These are phyloP conservation scores for Parelbella ahira DNA, from an alignment of 2,888 invertebrate species.

Conservation along the genomic window DNA sequence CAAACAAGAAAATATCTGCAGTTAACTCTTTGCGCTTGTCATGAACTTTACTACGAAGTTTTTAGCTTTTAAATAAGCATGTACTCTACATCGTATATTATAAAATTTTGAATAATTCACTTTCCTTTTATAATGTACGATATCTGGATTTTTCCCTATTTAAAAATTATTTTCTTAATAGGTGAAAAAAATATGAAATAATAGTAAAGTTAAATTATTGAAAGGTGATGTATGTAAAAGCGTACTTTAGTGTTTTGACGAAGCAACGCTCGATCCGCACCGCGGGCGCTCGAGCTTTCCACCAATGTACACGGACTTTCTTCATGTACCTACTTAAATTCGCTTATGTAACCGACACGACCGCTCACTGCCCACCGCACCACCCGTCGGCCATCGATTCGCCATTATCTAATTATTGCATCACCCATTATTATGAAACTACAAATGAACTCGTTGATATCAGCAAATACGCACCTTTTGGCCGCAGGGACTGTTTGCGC, in stretches of 20 bases:
- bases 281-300: constrained; percentile 23
- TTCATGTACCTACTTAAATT: constrained; percentile 46
- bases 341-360: constrained; percentile 45
- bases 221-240: too few relatives aligned
- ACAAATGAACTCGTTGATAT: constrained; percentile 47
- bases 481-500: neutral
- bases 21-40: neutral
- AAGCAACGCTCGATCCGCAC: constrained; percentile 7
- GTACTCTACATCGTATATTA: too few relatives aligned
- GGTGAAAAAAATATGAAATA: too few relatives aligned
- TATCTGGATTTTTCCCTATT: too few relatives aligned
- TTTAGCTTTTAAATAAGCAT: too few relatives aligned
- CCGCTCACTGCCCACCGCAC: constrained; percentile 42
- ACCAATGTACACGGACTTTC: constrained; percentile 41
- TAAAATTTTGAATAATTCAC: too few relatives aligned
- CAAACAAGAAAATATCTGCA: constrained; percentile 37
- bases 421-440: constrained; percentile 52
- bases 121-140: too few relatives aligned
- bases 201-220: too few relatives aligned
- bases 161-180: too few relatives aligned
- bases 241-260: too few relatives aligned
- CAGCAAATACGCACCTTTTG: constrained; percentile 33
- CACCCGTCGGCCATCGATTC: constrained; percentile 57
- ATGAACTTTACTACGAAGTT: too few relatives aligned
- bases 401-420: constrained; percentile 68